A percentile compares a stretch with the other conserved stretches of the same genome.
Conservation (phyloP, 2,113 vertebrate genomes). For the Xenopus laevis region DNA sequence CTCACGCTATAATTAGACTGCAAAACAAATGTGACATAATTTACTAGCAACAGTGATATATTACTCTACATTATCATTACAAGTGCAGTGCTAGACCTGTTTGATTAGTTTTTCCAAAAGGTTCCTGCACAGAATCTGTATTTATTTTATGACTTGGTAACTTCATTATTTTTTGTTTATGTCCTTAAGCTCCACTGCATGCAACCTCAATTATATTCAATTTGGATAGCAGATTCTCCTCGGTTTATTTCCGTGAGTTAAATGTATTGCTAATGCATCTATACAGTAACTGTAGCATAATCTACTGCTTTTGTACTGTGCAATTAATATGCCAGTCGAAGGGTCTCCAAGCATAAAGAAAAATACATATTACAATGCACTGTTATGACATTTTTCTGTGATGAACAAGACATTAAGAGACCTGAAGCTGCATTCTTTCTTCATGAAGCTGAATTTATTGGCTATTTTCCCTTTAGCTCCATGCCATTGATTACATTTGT, state of each 20-base stretch:
- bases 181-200: too few species aligned
- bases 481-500: slow-evolving; percentile 56
- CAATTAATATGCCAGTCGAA: background rate
- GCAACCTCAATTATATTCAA: background rate
- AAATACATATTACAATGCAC: slow-evolving; percentile 10
- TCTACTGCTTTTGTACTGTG: background rate
- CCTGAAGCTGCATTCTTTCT: slow-evolving; percentile 54
- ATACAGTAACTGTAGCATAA: background rate
- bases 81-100: background rate
- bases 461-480: slow-evolving; percentile 59
- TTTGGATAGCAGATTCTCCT: too few species aligned
- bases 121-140: background rate
- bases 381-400: slow-evolving; percentile 20
- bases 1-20: background rate
- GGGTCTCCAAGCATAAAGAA: background rate
- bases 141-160: too few species aligned
- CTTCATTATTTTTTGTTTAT: too few species aligned
- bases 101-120: background rate
- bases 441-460: slow-evolving; percentile 59
- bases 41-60: background rate
- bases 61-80: background rate
- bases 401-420: slow-evolving; percentile 31
- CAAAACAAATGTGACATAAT: background rate
- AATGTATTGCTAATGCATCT: background rate
- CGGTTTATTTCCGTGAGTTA: too few species aligned